Conservation (phyloP, 2,113 vertebrate genomes). For the Sturnus vulgaris region DNA sequence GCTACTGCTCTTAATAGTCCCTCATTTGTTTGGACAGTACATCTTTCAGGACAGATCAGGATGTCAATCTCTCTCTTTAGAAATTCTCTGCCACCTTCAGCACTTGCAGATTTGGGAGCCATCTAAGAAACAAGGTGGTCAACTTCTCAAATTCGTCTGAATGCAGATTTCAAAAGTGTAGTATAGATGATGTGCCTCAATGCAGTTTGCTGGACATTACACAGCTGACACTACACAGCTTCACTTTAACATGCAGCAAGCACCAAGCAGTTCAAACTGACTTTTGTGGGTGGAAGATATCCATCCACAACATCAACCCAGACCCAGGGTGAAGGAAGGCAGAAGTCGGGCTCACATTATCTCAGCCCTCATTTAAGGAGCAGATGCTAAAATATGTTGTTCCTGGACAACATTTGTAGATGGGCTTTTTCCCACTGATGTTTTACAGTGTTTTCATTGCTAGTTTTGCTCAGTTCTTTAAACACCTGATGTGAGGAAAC, state of each 20-base stretch:
- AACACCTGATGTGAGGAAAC: background rate
- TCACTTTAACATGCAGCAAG: background rate
- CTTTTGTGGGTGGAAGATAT: background rate
- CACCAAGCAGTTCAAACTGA: background rate
- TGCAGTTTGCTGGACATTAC: background rate
- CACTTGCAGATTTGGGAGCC: background rate
- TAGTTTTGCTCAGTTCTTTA: background rate
- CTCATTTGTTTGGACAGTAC: background rate
- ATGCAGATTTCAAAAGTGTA: background rate
- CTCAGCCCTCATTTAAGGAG: background rate
- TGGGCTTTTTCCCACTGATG: background rate
- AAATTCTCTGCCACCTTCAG: background rate
- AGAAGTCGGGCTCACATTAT: background rate
- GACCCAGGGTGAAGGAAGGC: background rate
- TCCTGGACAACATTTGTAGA: background rate
- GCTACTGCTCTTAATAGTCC: background rate
- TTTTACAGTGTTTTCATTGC: background rate
- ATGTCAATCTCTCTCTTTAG: accelerated
- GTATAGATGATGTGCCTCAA: background rate
- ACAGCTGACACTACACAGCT: background rate
- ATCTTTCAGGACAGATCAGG: background rate
- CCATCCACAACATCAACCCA: accelerated
- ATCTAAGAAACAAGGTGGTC: background rate
- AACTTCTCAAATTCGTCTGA: background rate
- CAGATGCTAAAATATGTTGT: background rate